Evolutionary conservation across 2,113 vertebrate genomes (phyloP).

Genomic region (Lutjanus erythropterus): DNA sequence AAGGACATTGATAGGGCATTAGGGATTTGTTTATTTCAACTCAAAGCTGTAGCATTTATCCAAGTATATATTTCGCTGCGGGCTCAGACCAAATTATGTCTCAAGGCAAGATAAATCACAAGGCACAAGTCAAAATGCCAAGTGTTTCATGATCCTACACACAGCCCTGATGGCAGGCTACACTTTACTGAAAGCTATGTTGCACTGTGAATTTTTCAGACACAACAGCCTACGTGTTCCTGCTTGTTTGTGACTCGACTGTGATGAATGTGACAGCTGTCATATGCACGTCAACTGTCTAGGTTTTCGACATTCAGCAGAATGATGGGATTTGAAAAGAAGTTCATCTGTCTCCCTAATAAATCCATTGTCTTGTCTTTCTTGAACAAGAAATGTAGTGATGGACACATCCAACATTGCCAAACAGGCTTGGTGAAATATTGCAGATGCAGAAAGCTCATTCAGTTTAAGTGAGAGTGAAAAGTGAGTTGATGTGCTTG

Average conservation of each 20-base stretch:
- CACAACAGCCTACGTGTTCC: conserved; percentile 60
- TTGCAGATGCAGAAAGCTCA: conserved; percentile 72
- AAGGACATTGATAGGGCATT: conserved; percentile 85
- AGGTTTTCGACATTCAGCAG: conserved; percentile 72
- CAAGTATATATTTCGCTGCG: conserved; percentile 77
- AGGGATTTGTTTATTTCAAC: conserved; percentile 85
- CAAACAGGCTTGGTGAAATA: conserved; percentile 69
- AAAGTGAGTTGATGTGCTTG: conserved; percentile 81
- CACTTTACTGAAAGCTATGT: conserved; percentile 70
- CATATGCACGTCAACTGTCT: conserved; percentile 79
- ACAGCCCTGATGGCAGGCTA: conserved; percentile 69
- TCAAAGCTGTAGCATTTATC: conserved; percentile 81
- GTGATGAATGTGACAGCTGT: conserved; percentile 82
- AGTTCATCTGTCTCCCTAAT: conserved; percentile 83
- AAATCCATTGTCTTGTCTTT: conserved; percentile 82
- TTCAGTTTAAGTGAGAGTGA: conserved; percentile 82
- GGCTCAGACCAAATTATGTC: conserved; percentile 81
- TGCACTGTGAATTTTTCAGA: conserved; percentile 69
- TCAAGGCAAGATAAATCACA: conserved; percentile 81
- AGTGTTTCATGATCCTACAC: conserved; percentile 75
- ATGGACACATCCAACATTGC: conserved; percentile 79
- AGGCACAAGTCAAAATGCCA: conserved; percentile 78
- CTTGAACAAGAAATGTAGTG: conserved; percentile 74
- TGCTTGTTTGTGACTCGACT: conserved; percentile 74
- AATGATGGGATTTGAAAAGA: conserved; percentile 81